Conservation (phyloP, 2,888 invertebrate species). For the Arctia plantaginis region DNA sequence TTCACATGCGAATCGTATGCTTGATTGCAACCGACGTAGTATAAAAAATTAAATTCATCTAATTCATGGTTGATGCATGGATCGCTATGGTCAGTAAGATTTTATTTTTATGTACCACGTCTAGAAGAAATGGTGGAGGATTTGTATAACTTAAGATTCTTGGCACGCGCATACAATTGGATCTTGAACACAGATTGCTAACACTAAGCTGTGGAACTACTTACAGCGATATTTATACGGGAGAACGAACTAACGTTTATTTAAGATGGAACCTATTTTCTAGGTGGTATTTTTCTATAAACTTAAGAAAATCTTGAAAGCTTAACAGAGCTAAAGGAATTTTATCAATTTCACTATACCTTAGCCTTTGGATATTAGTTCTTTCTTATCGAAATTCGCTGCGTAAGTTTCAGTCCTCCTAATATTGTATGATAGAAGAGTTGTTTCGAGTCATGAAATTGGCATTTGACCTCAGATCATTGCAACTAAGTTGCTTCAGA, state of each 20-base stretch:
- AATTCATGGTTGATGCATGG: not conserved
- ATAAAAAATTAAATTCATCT: not conserved
- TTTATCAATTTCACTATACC: not conserved
- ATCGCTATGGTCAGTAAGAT: not conserved
- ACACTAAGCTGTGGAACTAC: slow-evolving; percentile 4
- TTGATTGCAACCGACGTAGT: not conserved
- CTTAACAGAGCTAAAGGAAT: not conserved
- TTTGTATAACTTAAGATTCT: slow-evolving; percentile 7
- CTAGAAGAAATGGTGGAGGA: not conserved
- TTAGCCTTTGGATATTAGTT: not conserved
- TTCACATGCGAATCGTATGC: not conserved
- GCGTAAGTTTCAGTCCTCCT: not conserved
- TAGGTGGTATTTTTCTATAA: not conserved
- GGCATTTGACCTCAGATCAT: not conserved
- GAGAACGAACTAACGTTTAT: slow-evolving; percentile 2
- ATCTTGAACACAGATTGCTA: slow-evolving; percentile 13
- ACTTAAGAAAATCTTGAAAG: not conserved
- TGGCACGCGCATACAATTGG: slow-evolving; percentile 4
- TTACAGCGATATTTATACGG: slow-evolving; percentile 4
- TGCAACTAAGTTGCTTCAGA: not conserved
- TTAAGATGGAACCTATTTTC: not conserved
- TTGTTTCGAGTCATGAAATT: not conserved
- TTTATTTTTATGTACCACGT: not conserved
- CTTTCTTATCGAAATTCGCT: not conserved
- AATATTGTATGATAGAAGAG: not conserved